Evolutionary conservation across 2,888 invertebrate species (phyloP), one percentile per base, ranked within the genome.

Genomic region (Phengaris alcon): DNA sequence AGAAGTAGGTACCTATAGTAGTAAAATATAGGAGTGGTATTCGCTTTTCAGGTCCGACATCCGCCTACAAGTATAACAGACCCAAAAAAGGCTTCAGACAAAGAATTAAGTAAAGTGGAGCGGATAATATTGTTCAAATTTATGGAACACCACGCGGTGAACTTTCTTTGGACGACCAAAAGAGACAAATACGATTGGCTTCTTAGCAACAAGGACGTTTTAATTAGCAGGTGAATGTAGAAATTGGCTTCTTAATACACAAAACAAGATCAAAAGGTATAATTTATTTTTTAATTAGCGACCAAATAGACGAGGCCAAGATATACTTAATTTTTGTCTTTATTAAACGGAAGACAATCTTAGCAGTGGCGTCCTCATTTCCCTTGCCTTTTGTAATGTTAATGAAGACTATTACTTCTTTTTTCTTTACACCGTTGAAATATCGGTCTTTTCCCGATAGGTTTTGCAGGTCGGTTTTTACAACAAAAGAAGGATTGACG

Each of bases 401-500:
- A 64, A 64, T 12, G 9, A 10, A 22, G 35, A 35, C 64, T 22
- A 35, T 35, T 3, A 52, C 6, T 8, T 5, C 15, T 12, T n/a
- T 55, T 59, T 59, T 22, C 22, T 22, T 59, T 59, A 59, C 59
- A 15, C 8, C n/a, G 57, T 8, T 57, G 3, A 15, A 57, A 57
- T 57, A 15, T 57, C 7, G 2, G 15, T n/a, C 22, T 22, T 64
- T 55, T 55, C n/a, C n/a, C 6, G 7, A 96, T 87, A 96, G 98
- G 82, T 98, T 97, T 88, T 96, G 96, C 80, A 95, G 97, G 82
- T 97, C 98, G 0, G 95, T 96, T 74, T 98, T 98, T 85, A 98
- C 98, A 0, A 98, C 98, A 0, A 99, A 99, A 94, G 98, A 98
- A 87, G 97, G 97, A 3, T 88, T 98, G 54, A 97, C 97, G 79